These are phyloP conservation scores for Sympetrum striolatum DNA, from an alignment of 2,888 invertebrate species.

Conservation along the genomic window DNA sequence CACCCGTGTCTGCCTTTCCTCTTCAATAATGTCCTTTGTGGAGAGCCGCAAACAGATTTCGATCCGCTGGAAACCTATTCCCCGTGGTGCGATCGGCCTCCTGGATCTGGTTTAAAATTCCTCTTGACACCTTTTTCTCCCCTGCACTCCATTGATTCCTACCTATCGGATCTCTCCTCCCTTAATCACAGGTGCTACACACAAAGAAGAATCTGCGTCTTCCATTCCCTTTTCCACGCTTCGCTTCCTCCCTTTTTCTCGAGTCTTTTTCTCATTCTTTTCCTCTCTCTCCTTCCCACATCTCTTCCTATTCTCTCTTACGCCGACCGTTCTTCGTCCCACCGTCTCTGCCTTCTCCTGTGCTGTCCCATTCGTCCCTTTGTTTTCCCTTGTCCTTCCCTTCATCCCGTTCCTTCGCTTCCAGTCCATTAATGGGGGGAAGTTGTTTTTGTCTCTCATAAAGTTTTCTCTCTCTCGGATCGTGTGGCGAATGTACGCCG, in stretches of 20 bases:
- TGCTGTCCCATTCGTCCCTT: background rate
- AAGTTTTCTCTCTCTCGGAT: too few relatives aligned
- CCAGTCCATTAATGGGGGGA: background rate
- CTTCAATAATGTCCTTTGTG: background rate
- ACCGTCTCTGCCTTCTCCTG: too few relatives aligned
- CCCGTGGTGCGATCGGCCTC: background rate
- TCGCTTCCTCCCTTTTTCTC: background rate
- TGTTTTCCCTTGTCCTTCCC: background rate
- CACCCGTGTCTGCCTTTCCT: background rate
- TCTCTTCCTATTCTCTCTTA: background rate
- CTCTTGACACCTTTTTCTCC: background rate
- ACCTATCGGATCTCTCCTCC: background rate
- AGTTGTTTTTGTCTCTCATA: too few relatives aligned
- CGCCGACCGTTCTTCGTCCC: background rate
- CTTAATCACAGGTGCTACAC: background rate
- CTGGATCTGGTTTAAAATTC: background rate
- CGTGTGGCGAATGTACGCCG: too few relatives aligned
- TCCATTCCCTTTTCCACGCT: background rate
- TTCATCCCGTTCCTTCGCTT: background rate
- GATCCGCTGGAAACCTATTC: background rate
- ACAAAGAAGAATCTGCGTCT: background rate
- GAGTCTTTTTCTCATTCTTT: background rate
- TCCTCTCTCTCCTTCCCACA: background rate
- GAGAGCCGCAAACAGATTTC: background rate
- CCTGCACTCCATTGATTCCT: background rate